Base-by-base conservation (phyloP, 2,888 invertebrate species). In the Digitonthophagus gazella region DNA sequence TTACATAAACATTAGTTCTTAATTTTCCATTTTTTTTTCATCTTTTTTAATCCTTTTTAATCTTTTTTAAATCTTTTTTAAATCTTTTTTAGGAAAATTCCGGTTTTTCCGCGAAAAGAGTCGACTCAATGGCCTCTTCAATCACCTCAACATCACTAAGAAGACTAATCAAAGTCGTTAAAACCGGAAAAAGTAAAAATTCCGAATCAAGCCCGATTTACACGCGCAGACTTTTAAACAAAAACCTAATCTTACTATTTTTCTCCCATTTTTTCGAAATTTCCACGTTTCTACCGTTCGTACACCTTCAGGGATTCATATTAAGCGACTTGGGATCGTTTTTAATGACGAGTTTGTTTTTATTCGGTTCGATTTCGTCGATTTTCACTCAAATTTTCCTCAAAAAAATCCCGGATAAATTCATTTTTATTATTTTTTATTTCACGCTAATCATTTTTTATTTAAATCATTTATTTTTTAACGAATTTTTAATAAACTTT, bases 121-220 rank as follows among this genome's bases (percentile, higher is more conserved):
- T 90, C 14, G 91, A 91, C 76, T 91, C 91, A 0, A 86, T 89
- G 67, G 88, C 89, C 19, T 91, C 91, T 64, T 91, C 91, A 0
- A 89, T 91, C 22, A 92, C 92, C 0, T 91, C 91, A 0, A 91
- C 91, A 0, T 93, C 93, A 0, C 92, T 93, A 6, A 86, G 92
- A 2, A 86, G 92, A 0, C 84, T 93, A 11, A 87, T 93, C 66
- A 89, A 91, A 0, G 85, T 84, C 14, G 88, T 85, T 66, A 83
- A 86, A 54, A 76, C 71, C 64, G 74, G 75, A 16, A 73, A 75
- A 71, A 72, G 73, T n/a, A n/a, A n/a, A n/a, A n/a, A n/a, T n/a
- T n/a, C n/a, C 71, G 71, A 73, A 8, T 58, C 71, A 64, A 83
- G 83, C 77, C 84, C 79, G 77, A 85, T 83, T 72, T 88, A 80